Base-by-base conservation (phyloP, 2,888 invertebrate genomes). In the Luperina testacea region DNA sequence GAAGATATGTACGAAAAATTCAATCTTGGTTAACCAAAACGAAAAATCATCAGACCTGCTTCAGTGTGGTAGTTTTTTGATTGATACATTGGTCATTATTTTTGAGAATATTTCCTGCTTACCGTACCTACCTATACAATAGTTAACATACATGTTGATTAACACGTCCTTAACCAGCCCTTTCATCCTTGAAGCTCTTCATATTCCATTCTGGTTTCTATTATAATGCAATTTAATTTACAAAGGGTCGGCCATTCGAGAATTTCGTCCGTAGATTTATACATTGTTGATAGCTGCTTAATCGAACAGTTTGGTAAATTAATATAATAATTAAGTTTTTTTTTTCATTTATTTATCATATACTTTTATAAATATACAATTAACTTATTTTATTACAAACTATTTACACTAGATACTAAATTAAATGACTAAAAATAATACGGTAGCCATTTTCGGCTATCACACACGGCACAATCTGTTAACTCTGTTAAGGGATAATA, bases 161-260 rank as follows among this genome's bases (percentile, higher is more conserved):
- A 72, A 27, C 72, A 69, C n/a, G 57, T 78, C 48, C n/a, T 38
- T 67, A 71, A 20, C 38, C 24, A 17, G 1, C 57, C 72, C 42
- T 81, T 68, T 84, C 84, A 84, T 84, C 57, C 69, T 42, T 84
- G 69, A 82, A 24, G 53, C 45, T 80, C 42, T 38, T 72, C 84
- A 64, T 68, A 51, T 57, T 67, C 61, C 45, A 27, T 20, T 72
- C 69, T 82, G 72, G 68, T 72, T 72, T 72, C 15, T 63, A 68
- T 78, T 61, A 69, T n/a, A 72, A n/a, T 51, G 17, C n/a, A 64
- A 27, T 79, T 68, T 59, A 72, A 27, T 79, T 68, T 59, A 72
- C 57, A 64, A 77, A 67, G 20, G 65, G 17, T 45, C n/a, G 17
- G 32, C 13, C 15, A 9, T n/a, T 64, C 15, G 27, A 69, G n/a